Base-by-base conservation (phyloP, 2,113 vertebrate species). In the Callaeas wilsoni region DNA sequence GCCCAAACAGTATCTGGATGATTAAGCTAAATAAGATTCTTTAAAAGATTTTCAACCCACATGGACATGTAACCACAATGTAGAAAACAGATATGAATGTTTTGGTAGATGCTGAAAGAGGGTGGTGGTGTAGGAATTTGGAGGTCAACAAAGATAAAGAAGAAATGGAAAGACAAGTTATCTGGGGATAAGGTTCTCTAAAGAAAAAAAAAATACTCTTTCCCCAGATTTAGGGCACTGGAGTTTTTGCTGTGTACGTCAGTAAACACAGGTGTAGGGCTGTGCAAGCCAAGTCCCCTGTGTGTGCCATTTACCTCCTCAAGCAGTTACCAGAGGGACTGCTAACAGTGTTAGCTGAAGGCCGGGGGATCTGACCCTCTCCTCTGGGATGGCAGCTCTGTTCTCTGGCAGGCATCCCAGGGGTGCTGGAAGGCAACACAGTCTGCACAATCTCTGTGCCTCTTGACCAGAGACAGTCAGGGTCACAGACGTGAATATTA, bases 401-500 rank as follows among this genome's bases (percentile, higher is more conserved):
- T 56, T 93, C 52, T 79, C 88, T 96, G 96, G 94, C 94, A 7
- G 52, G 77, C 13, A 0, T 93, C 94, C 93, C 90, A 5, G 80
- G 77, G 83, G 84, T 87, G 80, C 94, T 96, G 92, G 94, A 89
- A 87, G 89, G 74, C 94, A 85, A 17, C 3, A 0, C 4, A 2
- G 19, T 91, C 94, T 97, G 95, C 95, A 94, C 82, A 96, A 56
- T 81, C 79, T 96, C 87, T 84, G 85, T 95, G 87, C 93, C 92
- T 93, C 78, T 96, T 94, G 89, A 86, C 94, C 95, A 96, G 83
- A 97, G 93, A 92, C 91, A 94, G 87, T 84, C 94, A 97, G 96
- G 94, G 94, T 96, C 94, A 90, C 5, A 96, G 96, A 96, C 76
- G 12, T 96, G 94, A 92, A 50, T 89, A 96, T 93, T 83, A 94